Evolutionary conservation across 2,797 vertebrate species (phyloP).

Genomic region (Pseudopleuronectes americanus): DNA sequence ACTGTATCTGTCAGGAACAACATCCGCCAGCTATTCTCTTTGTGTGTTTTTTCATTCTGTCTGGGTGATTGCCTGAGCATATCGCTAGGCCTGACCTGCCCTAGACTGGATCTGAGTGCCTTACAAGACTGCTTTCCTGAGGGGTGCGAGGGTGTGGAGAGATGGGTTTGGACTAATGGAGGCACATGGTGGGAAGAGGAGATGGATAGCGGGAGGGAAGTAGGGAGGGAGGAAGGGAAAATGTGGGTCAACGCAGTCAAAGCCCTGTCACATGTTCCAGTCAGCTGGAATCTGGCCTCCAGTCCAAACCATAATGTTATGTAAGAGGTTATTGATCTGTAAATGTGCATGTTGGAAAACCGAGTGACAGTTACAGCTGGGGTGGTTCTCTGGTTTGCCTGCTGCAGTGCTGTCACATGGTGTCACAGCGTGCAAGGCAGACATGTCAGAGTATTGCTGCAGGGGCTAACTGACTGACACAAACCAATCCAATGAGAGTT

Average conservation of each 20-base stretch:
- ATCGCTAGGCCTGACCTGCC: constrained; percentile 57
- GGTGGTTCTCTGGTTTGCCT: constrained; percentile 49
- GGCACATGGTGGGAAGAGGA: constrained; percentile 36
- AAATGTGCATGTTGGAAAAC: constrained; percentile 63
- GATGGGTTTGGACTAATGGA: constrained; percentile 49
- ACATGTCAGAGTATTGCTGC: constrained; percentile 40
- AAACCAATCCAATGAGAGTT: constrained; percentile 16
- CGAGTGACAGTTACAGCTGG: constrained; percentile 49
- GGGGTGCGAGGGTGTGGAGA: constrained; percentile 57
- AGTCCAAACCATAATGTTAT: constrained; percentile 81
- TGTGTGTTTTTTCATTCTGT: constrained; percentile 48
- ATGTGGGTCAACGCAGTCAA: constrained; percentile 83
- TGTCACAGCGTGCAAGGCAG: constrained; percentile 49
- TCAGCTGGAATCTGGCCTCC: constrained; percentile 83
- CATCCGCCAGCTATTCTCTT: constrained; percentile 43
- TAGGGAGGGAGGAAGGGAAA: constrained; percentile 62
- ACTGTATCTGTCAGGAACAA: constrained; percentile 19
- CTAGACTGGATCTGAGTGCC: constrained; percentile 59
- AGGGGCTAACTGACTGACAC: constrained; percentile 27
- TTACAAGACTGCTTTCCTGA: constrained; percentile 47
- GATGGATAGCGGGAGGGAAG: constrained; percentile 27
- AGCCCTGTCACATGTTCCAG: constrained; percentile 82
- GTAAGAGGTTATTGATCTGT: constrained; percentile 83
- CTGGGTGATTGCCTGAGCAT: constrained; percentile 60
- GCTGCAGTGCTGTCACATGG: constrained; percentile 56